A percentile compares a stretch with the other conserved stretches of the same genome.
phyloP scores from a whole-genome alignment of 2,888 invertebrate species.

The Caenorhabditis sinica region DNA sequence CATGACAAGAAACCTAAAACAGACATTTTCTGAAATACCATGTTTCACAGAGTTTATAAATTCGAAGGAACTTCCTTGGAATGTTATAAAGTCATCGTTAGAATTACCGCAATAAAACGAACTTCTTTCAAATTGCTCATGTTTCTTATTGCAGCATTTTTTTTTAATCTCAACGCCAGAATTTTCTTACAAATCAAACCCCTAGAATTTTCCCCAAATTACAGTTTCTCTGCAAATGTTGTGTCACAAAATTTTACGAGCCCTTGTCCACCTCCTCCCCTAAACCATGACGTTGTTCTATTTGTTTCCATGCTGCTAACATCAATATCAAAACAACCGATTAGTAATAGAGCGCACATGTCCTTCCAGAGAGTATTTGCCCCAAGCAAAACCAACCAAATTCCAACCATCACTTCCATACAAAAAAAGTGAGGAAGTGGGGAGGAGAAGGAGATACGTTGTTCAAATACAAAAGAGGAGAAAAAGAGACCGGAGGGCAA shows the following conservation, averaged over 20 bases:
- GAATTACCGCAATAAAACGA: no score
- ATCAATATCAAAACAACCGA: constrained; percentile 7
- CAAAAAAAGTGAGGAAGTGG: background rate
- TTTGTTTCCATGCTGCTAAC: background rate
- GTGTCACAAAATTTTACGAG: constrained; percentile 3
- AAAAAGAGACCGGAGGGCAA: constrained; percentile 34
- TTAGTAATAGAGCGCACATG: background rate
- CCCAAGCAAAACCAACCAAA: constrained; percentile 4
- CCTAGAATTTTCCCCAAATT: background rate
- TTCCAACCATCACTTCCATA: constrained; percentile 1
- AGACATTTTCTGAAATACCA: no score
- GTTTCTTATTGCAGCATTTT: no score
- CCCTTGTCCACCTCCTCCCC: background rate
- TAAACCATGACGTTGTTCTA: background rate
- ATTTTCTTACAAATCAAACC: no score
- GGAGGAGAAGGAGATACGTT: constrained; percentile 14
- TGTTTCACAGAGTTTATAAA: no score
- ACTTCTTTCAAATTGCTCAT: no score
- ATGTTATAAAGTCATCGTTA: no score
- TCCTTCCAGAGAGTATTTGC: background rate
- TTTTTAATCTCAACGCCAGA: no score
- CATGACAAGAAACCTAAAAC: no score
- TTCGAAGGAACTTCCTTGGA: no score
- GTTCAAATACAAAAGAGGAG: constrained; percentile 24
- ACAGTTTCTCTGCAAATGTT: constrained; percentile 4